Percentiles rank a stretch among this genome's conserved stretches.
phyloP scores from a whole-genome alignment of 2,113 vertebrate species.

The Talpa occidentalis region DNA sequence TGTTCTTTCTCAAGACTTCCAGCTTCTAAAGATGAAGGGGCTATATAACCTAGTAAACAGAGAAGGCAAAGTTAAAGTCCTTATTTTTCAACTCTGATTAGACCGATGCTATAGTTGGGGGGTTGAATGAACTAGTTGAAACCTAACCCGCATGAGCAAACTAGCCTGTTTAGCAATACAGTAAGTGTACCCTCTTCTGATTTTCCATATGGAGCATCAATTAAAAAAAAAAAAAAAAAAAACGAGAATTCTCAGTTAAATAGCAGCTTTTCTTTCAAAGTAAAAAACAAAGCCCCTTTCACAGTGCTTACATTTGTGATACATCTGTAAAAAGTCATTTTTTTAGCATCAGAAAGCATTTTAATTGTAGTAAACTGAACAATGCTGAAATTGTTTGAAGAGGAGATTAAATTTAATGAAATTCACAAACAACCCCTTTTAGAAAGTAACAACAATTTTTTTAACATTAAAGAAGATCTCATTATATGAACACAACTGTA shows the following conservation, averaged over 20 bases:
- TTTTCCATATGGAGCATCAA: constrained; percentile 80
- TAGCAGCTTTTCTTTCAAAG: constrained; percentile 82
- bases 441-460: constrained; percentile 91
- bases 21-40: constrained; percentile 57
- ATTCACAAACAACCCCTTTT: constrained; percentile 91
- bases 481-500: constrained; percentile 90
- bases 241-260: constrained; percentile 81
- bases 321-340: constrained; percentile 82
- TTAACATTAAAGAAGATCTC: constrained; percentile 91
- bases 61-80: constrained; percentile 56
- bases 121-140: constrained; percentile 85
- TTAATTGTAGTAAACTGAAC: constrained; percentile 90
- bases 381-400: constrained; percentile 90
- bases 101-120: constrained; percentile 47
- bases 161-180: constrained; percentile 60
- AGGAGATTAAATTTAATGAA: constrained; percentile 90
- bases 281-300: constrained; percentile 78
- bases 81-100: constrained; percentile 66
- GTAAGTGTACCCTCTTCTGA: constrained; percentile 75
- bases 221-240: constrained; percentile 80
- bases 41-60: constrained; percentile 21
- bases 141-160: constrained; percentile 79
- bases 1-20: constrained; percentile 68
- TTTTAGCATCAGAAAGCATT: constrained; percentile 84
- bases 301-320: constrained; percentile 82